These are phyloP conservation scores for Cyprinodon diabolis DNA, from an alignment of 2,797 vertebrate genomes.

Conservation along the genomic window DNA sequence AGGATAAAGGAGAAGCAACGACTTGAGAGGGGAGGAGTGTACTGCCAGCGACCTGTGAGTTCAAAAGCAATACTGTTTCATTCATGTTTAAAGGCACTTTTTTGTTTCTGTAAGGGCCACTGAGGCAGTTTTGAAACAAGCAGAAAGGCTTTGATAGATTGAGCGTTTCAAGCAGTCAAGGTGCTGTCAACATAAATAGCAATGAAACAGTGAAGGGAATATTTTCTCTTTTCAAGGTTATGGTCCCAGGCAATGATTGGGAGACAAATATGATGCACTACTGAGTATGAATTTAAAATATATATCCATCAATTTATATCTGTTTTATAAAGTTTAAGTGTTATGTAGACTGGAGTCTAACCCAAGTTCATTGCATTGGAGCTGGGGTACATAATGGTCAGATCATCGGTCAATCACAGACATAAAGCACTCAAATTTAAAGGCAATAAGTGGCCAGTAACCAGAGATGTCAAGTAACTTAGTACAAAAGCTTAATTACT, in stretches of 20 bases:
- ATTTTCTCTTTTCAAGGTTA: constrained; percentile 86
- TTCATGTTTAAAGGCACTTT: constrained; percentile 87
- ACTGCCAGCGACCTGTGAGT: constrained; percentile 81
- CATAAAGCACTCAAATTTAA: not conserved
- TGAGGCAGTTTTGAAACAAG: constrained; percentile 80
- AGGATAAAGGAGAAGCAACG: constrained; percentile 51
- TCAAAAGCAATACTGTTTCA: constrained; percentile 91
- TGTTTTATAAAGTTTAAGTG: not conserved
- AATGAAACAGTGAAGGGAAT: constrained; percentile 75
- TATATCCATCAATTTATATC: constrained; percentile 35
- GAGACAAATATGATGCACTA: constrained; percentile 57
- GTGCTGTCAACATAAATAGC: constrained; percentile 85
- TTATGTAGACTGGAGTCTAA: not conserved
- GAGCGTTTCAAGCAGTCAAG: constrained; percentile 75
- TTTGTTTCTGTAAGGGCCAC: constrained; percentile 81
- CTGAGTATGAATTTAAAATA: constrained; percentile 56
- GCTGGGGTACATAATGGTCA: not conserved
- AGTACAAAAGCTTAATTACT: no score
- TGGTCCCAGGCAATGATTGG: constrained; percentile 71
- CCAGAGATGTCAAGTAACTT: no score
- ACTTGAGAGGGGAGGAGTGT: constrained; percentile 39
- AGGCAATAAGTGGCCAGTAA: not conserved
- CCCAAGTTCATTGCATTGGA: not conserved
- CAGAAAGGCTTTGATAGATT: constrained; percentile 82
- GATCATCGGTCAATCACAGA: not conserved